Percentiles rank a stretch among this genome's conserved stretches.
Conservation (phyloP, 2,888 invertebrate species). For the Tridacna gigas region DNA sequence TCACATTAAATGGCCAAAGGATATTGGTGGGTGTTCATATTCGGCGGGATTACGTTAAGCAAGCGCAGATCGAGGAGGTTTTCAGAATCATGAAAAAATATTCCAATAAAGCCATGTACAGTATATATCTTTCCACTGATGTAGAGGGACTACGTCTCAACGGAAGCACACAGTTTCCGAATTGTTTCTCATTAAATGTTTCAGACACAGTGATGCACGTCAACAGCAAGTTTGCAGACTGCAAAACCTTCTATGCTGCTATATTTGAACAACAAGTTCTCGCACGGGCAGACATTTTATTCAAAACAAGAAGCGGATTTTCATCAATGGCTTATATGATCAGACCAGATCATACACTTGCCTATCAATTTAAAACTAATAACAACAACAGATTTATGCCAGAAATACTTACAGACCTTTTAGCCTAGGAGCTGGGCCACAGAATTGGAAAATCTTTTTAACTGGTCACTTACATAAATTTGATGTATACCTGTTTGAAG, state of each 20-base stretch:
- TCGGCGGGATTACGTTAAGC: neutral
- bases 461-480: too few species aligned
- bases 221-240: neutral
- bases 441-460: too few species aligned
- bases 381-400: too few species aligned
- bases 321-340: neutral
- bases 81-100: neutral
- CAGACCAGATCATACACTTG: neutral
- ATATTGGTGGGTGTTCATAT: neutral
- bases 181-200: neutral
- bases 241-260: neutral
- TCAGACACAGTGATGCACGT: neutral
- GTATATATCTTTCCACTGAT: neutral
- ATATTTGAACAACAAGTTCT: neutral
- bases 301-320: neutral
- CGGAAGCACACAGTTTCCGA: neutral
- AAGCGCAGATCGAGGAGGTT: neutral
- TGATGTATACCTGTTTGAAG: too few species aligned
- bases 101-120: neutral
- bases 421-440: too few species aligned
- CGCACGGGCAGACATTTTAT: neutral
- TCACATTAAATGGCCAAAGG: neutral
- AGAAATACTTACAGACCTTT: too few species aligned
- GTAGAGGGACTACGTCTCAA: neutral
- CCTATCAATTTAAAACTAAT: neutral